phyloP scores from a whole-genome alignment of 2,113 vertebrate genomes.

The Ctenomys sociabilis region DNA sequence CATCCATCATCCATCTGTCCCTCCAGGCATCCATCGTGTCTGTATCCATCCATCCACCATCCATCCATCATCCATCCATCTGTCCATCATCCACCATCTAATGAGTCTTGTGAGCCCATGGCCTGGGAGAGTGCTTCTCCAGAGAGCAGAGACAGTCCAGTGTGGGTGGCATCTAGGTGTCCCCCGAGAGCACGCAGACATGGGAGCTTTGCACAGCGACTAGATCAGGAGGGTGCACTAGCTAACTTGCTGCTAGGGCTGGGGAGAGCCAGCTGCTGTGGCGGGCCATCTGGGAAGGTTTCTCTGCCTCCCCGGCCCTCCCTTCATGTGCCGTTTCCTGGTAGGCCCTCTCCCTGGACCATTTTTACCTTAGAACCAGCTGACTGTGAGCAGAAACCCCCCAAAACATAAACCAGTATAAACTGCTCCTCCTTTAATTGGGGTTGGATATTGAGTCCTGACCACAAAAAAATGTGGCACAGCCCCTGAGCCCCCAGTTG shows the following conservation, averaged over 20 bases:
- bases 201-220: not conserved
- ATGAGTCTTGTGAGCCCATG: accelerated
- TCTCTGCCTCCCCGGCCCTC: not conserved
- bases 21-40: too few species aligned
- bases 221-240: not conserved
- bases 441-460: not conserved
- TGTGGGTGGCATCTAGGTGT: too few species aligned
- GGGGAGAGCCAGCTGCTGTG: not conserved
- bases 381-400: not conserved
- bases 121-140: not conserved
- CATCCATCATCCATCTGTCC: not conserved
- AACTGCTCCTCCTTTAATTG: not conserved
- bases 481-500: not conserved
- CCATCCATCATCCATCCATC: not conserved
- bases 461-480: not conserved
- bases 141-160: too few species aligned
- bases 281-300: not conserved
- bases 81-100: not conserved
- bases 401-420: not conserved
- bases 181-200: not conserved
- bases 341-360: not conserved
- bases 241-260: not conserved
- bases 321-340: not conserved
- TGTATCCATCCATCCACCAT: not conserved
- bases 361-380: not conserved